These are phyloP conservation scores for Nasonia vitripennis DNA, from an alignment of 1,140 invertebrate species.

Conservation along the genomic window DNA sequence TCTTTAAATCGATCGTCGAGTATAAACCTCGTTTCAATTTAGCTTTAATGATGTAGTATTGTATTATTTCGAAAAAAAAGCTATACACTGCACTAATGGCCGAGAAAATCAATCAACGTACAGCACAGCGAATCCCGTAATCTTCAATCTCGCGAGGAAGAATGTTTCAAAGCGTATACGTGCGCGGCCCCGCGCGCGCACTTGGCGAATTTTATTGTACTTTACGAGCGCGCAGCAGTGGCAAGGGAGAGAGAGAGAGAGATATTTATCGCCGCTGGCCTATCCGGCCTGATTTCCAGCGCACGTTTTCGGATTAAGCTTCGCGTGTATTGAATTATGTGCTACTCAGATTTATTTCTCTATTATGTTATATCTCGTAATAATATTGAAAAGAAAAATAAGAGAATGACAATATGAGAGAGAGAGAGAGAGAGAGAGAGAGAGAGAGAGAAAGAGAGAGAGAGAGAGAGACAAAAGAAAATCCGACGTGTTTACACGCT, in stretches of 20 bases:
- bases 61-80: no score
- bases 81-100: no score
- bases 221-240: neutral
- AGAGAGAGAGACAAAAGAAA: no score
- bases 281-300: neutral
- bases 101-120: no score
- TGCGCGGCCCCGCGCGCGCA: no score
- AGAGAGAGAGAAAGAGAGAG: no score
- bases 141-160: neutral
- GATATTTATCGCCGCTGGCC: constrained; percentile 6
- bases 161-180: neutral
- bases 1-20: no score
- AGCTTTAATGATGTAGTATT: no score
- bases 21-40: no score
- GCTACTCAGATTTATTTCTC: neutral
- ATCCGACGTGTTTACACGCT: no score
- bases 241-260: neutral
- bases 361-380: neutral
- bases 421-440: no score
- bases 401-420: no score
- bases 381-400: neutral
- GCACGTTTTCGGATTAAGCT: neutral
- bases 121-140: neutral
- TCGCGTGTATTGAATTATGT: neutral
- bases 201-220: constrained; percentile 20